phyloP scores from a whole-genome alignment of 2,888 invertebrate species.

The Hipparchia sbordonii region DNA sequence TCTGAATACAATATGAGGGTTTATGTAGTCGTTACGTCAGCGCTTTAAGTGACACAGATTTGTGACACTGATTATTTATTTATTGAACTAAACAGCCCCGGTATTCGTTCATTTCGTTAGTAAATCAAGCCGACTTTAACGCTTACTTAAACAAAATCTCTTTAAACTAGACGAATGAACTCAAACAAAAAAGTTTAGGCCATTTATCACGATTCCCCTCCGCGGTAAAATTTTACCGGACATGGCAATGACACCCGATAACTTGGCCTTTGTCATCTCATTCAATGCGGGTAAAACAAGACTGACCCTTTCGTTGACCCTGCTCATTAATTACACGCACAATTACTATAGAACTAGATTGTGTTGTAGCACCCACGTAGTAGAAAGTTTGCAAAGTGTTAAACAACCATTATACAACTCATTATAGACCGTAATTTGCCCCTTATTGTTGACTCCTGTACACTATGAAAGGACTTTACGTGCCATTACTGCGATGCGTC shows the following conservation, averaged over 20 bases:
- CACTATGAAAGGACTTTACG: no score
- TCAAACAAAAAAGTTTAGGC: conserved; percentile 11
- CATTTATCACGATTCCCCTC: conserved; percentile 11
- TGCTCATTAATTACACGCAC: conserved; percentile 17
- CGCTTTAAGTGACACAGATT: no score
- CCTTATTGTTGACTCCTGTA: no score
- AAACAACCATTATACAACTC: no score
- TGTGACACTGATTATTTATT: no score
- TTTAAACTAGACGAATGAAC: background rate
- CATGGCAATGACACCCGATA: conserved; percentile 18
- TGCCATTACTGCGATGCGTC: no score
- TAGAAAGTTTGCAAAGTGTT: no score
- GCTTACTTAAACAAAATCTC: background rate
- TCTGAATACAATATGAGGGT: no score
- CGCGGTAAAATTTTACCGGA: conserved; percentile 19
- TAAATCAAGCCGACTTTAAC: background rate
- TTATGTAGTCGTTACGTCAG: no score
- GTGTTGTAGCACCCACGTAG: background rate
- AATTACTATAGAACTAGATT: conserved; percentile 3
- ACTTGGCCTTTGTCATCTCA: conserved; percentile 14
- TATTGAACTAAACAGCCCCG: no score
- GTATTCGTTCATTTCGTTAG: background rate
- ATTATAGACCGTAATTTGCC: no score
- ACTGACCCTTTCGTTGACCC: conserved; percentile 13
- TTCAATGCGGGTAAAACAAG: conserved; percentile 1